phyloP scores from a whole-genome alignment of 1,140 invertebrate genomes.

The Calycopis cecrops region DNA sequence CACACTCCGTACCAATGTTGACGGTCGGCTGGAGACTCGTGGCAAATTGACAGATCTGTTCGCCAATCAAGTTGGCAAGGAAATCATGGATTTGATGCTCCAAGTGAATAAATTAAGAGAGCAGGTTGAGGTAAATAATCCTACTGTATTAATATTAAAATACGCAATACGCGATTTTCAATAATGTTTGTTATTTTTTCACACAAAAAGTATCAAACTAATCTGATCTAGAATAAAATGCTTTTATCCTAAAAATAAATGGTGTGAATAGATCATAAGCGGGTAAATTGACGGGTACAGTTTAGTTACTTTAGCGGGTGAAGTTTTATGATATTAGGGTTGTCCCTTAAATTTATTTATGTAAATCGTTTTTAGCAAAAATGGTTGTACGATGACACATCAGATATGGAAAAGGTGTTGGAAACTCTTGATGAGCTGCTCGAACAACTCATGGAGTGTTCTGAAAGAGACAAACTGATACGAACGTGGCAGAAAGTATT shows the following conservation, averaged over 20 bases:
- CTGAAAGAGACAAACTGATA: constrained; percentile 80
- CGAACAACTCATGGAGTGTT: constrained; percentile 77
- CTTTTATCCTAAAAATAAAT: too few relatives aligned
- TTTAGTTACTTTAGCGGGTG: too few relatives aligned
- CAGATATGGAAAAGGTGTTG: constrained; percentile 79
- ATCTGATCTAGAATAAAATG: too few relatives aligned
- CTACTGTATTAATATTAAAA: too few relatives aligned
- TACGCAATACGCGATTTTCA: too few relatives aligned
- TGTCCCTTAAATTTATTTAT: too few relatives aligned
- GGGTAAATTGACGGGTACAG: too few relatives aligned
- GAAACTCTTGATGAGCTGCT: constrained; percentile 78
- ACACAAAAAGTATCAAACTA: too few relatives aligned
- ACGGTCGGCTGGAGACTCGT: constrained; percentile 74
- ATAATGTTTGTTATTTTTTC: too few relatives aligned
- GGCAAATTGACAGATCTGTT: constrained; percentile 75
- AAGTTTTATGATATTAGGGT: not conserved
- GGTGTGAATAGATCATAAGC: too few relatives aligned
- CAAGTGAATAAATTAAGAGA: constrained; percentile 81
- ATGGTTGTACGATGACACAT: constrained; percentile 83
- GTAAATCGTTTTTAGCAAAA: constrained; percentile 74
- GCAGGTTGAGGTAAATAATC: constrained; percentile 77
- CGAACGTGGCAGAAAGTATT: constrained; percentile 83
- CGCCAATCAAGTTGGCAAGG: constrained; percentile 77
- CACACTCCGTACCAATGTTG: constrained; percentile 70
- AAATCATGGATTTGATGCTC: constrained; percentile 79